phyloP scores from a whole-genome alignment of 2,888 invertebrate species.

The Galeruca laticollis region DNA sequence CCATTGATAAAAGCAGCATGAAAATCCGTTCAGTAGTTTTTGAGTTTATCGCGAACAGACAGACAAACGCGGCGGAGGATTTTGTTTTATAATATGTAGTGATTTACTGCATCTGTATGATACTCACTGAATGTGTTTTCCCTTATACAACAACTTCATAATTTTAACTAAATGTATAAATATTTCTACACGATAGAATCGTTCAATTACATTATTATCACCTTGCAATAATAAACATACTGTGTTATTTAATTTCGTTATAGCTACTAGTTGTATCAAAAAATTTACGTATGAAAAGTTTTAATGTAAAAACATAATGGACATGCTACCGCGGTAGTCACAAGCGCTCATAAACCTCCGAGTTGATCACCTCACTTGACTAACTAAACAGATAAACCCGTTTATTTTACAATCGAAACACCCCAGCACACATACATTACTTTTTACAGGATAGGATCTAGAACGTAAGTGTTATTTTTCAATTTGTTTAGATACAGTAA shows the following conservation, averaged over 20 bases:
- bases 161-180: background rate
- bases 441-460: background rate
- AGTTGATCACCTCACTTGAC: slow-evolving; percentile 52
- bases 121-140: too few species aligned
- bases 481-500: background rate
- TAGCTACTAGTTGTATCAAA: slow-evolving; percentile 25
- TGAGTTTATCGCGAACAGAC: too few species aligned
- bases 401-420: slow-evolving; percentile 55
- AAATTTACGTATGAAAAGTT: slow-evolving; percentile 18
- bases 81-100: too few species aligned
- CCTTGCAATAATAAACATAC: background rate
- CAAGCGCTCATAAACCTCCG: slow-evolving; percentile 50
- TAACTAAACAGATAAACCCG: slow-evolving; percentile 56
- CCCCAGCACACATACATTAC: slow-evolving; percentile 38
- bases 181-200: background rate
- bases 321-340: slow-evolving; percentile 53
- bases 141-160: too few species aligned
- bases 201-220: background rate
- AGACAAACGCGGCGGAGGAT: too few species aligned
- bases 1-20: too few species aligned
- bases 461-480: background rate
- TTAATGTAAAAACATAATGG: slow-evolving; percentile 21
- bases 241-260: slow-evolving; percentile 13
- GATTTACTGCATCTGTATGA: too few species aligned
- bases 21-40: too few species aligned